Evolutionary conservation across 2,888 invertebrate genomes (phyloP).

Genomic region (Scaptomyza tumidula): DNA sequence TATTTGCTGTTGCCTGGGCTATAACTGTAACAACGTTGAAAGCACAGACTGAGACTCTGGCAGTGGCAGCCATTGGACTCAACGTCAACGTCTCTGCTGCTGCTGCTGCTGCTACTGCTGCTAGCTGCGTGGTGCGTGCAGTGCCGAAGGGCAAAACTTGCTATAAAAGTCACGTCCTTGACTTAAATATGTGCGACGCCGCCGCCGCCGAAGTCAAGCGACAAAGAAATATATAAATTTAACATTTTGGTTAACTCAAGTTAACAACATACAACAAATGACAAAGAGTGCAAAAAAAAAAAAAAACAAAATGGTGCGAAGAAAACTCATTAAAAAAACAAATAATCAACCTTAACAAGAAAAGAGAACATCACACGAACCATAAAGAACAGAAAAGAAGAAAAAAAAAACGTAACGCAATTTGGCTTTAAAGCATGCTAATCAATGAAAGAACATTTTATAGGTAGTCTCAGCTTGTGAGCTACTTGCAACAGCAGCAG

Average conservation of each 20-base stretch:
- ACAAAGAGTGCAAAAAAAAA: conserved; percentile 17
- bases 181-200: conserved; percentile 63
- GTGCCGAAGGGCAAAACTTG: conserved; percentile 64
- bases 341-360: not conserved
- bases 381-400: conserved; percentile 1
- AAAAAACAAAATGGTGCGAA: conserved; percentile 7
- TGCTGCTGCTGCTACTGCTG: not conserved
- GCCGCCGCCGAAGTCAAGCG: conserved; percentile 25
- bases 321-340: conserved; percentile 8
- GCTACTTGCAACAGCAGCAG: conserved; percentile 3
- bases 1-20: too few relatives aligned
- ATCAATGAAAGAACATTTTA: conserved; percentile 33
- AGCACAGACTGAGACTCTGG: not conserved
- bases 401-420: not conserved
- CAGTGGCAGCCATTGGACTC: conserved; percentile 9
- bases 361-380: conserved; percentile 5
- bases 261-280: not conserved
- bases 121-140: conserved; percentile 7
- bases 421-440: conserved; percentile 7
- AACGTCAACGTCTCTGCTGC: not conserved
- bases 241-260: conserved; percentile 30
- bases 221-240: conserved; percentile 32
- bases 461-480: conserved; percentile 1
- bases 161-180: conserved; percentile 74
- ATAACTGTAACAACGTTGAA: too few relatives aligned